Evolutionary conservation across 2,797 vertebrate species (phyloP), one percentile per base, ranked within the genome.

Genomic region (Sebastes matsubarae): DNA sequence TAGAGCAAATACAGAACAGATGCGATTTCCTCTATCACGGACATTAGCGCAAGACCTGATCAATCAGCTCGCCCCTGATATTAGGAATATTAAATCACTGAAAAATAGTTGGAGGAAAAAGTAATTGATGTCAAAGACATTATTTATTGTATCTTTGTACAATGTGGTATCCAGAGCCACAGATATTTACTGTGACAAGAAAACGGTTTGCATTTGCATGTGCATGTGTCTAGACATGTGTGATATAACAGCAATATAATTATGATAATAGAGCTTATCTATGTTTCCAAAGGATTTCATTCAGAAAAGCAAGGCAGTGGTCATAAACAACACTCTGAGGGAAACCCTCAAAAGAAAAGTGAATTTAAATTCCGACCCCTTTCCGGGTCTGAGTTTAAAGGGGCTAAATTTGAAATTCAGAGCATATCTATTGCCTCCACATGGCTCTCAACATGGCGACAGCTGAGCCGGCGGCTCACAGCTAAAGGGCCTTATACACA

Each of bases 321-420:
- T 81, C 84, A 74, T 74, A 80, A 80, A 74, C 77, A 82, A 78
- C 36, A 64, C 6, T 30, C 36, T 38, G 10, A 22, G 10, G 5
- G 1, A 57, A 86, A 90, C 77, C 82, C 79, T 79, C 1, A 55
- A 57, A 52, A 69, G 6, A 34, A 50, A 61, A 16, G 71, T 0
- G 79, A 83, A 57, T 75, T 81, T 74, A 87, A 87, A 89, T 88
- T 72, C 50, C 80, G 65, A 73, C 68, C 65, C 63, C 81, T 86
- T 72, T 72, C 73, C 88, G 59, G 66, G 2, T 70, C 34, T 6
- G 10, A 36, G 7, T 77, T 78, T 63, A 30, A 60, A 29, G 58
- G 16, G 9, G 14, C 16, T 18, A 4, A 60, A 29, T 60, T 55
- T 60, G 27, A 30, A 14, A 60, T 60, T 29, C 58, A 29, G 8